Percentiles rank a stretch among this genome's conserved stretches.
Conservation (phyloP, 2,888 invertebrate genomes). For the Drosophila picticornis region DNA sequence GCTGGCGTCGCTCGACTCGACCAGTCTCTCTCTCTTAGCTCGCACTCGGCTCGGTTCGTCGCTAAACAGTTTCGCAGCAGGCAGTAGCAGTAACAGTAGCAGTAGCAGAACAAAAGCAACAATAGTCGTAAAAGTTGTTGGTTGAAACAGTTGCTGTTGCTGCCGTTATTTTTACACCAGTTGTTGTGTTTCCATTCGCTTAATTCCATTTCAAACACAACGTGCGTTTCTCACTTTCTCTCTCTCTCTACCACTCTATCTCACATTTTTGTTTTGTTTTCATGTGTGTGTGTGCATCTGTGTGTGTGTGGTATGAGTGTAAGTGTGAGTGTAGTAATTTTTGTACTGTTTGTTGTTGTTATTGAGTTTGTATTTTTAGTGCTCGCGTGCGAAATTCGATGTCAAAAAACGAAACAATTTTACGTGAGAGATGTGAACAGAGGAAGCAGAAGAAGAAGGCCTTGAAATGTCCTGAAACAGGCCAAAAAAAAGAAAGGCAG, state of each 20-base stretch:
- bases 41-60: slow-evolving; percentile 46
- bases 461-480: slow-evolving; percentile 67
- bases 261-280: slow-evolving; percentile 37
- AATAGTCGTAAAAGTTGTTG: slow-evolving; percentile 29
- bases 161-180: slow-evolving; percentile 28
- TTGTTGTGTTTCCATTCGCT: slow-evolving; percentile 33
- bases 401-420: slow-evolving; percentile 65
- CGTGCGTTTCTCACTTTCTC: slow-evolving; percentile 35
- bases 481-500: slow-evolving; percentile 29
- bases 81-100: slow-evolving; percentile 24
- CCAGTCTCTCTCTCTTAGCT: slow-evolving; percentile 12
- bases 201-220: slow-evolving; percentile 25
- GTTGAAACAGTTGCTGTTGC: slow-evolving; percentile 16
- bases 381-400: slow-evolving; percentile 67
- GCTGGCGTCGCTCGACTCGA: slow-evolving; percentile 52
- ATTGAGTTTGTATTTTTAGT: slow-evolving; percentile 60
- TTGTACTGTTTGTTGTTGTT: slow-evolving; percentile 31
- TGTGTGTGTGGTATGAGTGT: slow-evolving; percentile 10
- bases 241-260: slow-evolving; percentile 31
- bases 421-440: slow-evolving; percentile 58
- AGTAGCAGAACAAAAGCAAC: slow-evolving; percentile 32
- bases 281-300: slow-evolving; percentile 11
- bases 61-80: slow-evolving; percentile 33
- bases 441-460: slow-evolving; percentile 25
- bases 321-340: slow-evolving; percentile 13